Evolutionary conservation across 2,797 vertebrate species (phyloP).

Genomic region (Phylloscopus collybita): DNA sequence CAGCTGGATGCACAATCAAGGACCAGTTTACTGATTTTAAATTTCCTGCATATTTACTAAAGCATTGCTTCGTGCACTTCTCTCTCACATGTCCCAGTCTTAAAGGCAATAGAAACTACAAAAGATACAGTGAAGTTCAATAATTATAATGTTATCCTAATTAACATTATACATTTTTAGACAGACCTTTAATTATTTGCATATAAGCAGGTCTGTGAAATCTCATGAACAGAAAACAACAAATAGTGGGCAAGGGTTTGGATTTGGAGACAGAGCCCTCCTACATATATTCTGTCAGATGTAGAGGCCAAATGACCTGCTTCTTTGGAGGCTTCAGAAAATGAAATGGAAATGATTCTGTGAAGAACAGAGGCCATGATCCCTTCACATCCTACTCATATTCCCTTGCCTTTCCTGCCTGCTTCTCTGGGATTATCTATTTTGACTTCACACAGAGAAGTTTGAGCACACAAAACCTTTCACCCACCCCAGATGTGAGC

Average conservation of each 20-base stretch:
- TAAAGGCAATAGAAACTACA: constrained; percentile 1
- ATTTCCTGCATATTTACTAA: constrained; percentile 31
- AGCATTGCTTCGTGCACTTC: neutral
- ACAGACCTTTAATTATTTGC: neutral
- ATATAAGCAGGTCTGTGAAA: neutral
- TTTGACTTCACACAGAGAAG: neutral
- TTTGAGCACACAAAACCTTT: neutral
- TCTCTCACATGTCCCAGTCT: neutral
- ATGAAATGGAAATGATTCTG: neutral
- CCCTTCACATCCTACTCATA: neutral
- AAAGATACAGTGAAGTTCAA: neutral
- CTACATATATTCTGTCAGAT: neutral
- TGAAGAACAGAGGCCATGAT: neutral
- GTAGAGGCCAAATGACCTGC: neutral
- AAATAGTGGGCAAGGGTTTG: neutral
- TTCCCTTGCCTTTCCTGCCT: neutral
- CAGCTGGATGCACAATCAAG: constrained; percentile 23
- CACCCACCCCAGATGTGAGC: neutral
- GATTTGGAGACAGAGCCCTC: neutral
- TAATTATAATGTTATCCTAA: neutral
- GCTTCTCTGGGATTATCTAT: neutral
- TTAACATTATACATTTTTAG: neutral
- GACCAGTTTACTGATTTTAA: neutral
- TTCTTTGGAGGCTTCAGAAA: neutral
- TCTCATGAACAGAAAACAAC: neutral